Conservation (phyloP, 2,888 invertebrate genomes). For the Amitus sp. region DNA sequence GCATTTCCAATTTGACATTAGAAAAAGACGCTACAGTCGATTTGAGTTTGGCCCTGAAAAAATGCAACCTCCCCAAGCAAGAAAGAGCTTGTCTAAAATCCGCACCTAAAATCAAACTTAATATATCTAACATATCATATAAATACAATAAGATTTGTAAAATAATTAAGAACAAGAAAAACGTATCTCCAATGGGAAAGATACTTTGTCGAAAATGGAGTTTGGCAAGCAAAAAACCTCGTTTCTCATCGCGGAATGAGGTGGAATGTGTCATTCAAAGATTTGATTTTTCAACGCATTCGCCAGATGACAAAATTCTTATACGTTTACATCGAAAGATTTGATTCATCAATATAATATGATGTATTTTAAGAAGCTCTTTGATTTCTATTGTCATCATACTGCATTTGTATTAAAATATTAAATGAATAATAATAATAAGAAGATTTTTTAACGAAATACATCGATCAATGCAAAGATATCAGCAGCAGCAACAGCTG, state of each 20-base stretch:
- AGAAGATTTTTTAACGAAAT: no score
- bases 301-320: constrained; percentile 71
- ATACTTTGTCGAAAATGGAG: constrained; percentile 65
- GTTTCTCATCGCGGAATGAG: no score
- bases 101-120: constrained; percentile 3
- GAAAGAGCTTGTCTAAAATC: constrained; percentile 1
- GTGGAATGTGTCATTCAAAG: constrained; percentile 46
- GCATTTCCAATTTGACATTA: constrained; percentile 13
- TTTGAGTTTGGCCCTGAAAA: constrained; percentile 61
- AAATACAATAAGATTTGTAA: background rate
- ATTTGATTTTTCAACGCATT: constrained; percentile 71
- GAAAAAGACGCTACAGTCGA: constrained; percentile 45
- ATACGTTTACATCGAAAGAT: constrained; percentile 52
- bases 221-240: constrained; percentile 49
- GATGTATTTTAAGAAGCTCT: no score
- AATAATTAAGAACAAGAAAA: constrained; percentile 49
- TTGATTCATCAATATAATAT: constrained; percentile 21
- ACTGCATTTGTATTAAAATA: no score
- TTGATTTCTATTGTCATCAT: no score
- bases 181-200: constrained; percentile 67
- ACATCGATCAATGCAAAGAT: no score
- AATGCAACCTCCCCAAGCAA: constrained; percentile 6
- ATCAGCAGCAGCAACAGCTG: no score
- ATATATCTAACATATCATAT: background rate
- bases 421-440: no score